Percentiles rank a stretch among this genome's conserved stretches.
These are phyloP conservation scores for Pteria penguin DNA, from an alignment of 2,888 invertebrate species.

Conservation along the genomic window DNA sequence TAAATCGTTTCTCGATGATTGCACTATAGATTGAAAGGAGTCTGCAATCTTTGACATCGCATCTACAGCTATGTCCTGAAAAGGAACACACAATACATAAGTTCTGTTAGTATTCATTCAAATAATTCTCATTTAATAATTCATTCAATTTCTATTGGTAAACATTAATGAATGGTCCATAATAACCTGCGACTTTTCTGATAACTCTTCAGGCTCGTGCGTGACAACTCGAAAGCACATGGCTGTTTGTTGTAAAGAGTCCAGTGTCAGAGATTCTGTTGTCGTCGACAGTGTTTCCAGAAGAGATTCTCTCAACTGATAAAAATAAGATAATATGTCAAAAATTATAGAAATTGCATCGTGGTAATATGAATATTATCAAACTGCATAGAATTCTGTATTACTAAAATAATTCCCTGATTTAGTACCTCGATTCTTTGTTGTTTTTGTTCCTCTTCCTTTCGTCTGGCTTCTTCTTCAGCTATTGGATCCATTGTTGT, in stretches of 20 bases:
- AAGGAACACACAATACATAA: too few relatives aligned
- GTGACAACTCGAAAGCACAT: constrained; percentile 65
- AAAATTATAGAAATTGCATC: too few relatives aligned
- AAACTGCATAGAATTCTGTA: too few relatives aligned
- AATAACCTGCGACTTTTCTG: constrained; percentile 63
- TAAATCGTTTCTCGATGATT: constrained; percentile 48
- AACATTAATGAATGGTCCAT: too few relatives aligned
- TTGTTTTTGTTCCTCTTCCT: constrained; percentile 31
- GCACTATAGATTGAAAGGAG: constrained; percentile 52
- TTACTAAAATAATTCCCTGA: too few relatives aligned
- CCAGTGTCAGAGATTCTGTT: constrained; percentile 58
- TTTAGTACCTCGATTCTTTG: constrained; percentile 43
- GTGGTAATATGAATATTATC: too few relatives aligned
- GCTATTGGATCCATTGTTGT: constrained; percentile 37
- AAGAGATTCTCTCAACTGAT: constrained; percentile 59
- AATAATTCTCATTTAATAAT: too few relatives aligned
- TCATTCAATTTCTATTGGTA: too few relatives aligned
- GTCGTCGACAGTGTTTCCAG: constrained; percentile 51
- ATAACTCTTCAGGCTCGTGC: constrained; percentile 58
- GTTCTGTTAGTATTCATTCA: too few relatives aligned
- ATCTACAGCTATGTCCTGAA: constrained; percentile 51
- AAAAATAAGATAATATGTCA: constrained; percentile 1
- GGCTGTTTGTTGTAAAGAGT: constrained; percentile 65
- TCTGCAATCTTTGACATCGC: constrained; percentile 58
- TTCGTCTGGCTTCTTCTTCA: constrained; percentile 16